Evolutionary conservation across 2,113 vertebrate genomes (phyloP).

Genomic region (Hydrolagus affinis): DNA sequence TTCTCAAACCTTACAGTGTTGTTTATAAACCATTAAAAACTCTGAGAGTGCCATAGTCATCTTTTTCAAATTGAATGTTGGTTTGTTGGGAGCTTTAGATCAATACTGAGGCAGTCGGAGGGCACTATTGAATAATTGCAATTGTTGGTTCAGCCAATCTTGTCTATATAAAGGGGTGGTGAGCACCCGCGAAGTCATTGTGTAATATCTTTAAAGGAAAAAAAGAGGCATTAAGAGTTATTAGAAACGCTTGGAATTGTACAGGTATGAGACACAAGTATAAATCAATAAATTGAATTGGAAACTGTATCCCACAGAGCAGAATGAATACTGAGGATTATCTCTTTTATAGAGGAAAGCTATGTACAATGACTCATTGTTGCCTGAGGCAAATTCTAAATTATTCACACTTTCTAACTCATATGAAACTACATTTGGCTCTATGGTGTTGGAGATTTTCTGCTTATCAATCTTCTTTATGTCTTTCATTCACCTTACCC

Average conservation of each 20-base stretch:
- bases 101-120: background rate
- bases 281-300: conserved; percentile 24
- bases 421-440: conserved; percentile 13
- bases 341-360: background rate
- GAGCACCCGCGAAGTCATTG: background rate
- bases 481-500: background rate
- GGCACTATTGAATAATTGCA: background rate
- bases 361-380: background rate
- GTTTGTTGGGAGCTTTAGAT: background rate
- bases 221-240: background rate
- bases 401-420: conserved; percentile 18
- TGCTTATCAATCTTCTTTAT: background rate
- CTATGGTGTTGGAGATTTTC: background rate
- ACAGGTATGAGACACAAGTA: background rate
- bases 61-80: background rate
- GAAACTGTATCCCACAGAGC: background rate
- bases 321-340: background rate
- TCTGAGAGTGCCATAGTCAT: background rate
- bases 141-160: background rate
- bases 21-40: background rate
- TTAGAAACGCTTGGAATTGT: background rate
- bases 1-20: background rate
- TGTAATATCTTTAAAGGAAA: background rate
- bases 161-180: background rate
- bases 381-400: conserved; percentile 20